These are phyloP conservation scores for Elaphurus davidianus DNA, from an alignment of 2,113 vertebrate genomes.

Conservation along the genomic window DNA sequence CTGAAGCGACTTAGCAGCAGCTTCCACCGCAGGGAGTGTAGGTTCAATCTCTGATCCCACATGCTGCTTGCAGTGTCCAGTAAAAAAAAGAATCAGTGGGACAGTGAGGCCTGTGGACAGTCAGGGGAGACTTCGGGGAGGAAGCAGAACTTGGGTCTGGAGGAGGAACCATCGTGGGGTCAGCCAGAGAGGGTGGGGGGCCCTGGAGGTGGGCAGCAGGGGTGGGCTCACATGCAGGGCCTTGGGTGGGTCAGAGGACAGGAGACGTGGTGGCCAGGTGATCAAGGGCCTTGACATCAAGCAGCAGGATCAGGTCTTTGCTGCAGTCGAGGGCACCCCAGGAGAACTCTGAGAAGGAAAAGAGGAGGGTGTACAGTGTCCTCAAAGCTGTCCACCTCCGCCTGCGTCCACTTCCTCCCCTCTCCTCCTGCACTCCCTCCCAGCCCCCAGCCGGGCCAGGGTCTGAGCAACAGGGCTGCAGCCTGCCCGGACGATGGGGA, in stretches of 20 bases:
- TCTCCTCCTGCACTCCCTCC: not conserved
- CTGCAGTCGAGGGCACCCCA: not conserved
- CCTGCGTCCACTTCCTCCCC: not conserved
- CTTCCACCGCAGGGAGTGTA: not conserved
- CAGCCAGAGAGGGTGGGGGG: not conserved
- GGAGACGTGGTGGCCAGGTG: not conserved
- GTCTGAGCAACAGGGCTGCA: not conserved
- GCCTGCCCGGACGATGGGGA: not conserved
- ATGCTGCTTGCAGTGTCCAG: not conserved
- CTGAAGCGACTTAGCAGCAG: too few relatives aligned
- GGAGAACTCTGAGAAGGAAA: not conserved
- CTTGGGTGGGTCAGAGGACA: not conserved
- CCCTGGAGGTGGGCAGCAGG: not conserved
- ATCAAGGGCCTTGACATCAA: not conserved
- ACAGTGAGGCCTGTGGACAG: not conserved
- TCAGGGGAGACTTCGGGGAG: not conserved
- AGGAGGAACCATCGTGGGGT: not conserved
- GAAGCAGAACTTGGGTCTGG: not conserved
- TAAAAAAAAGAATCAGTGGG: not conserved
- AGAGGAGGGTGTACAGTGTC: not conserved
- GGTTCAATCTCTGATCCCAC: not conserved
- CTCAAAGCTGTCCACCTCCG: not conserved
- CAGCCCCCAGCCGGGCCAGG: not conserved
- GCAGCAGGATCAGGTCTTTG: not conserved
- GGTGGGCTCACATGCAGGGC: accelerated